These are phyloP conservation scores for Sipha flava DNA, from an alignment of 1,140 invertebrate species.

Conservation along the genomic window DNA sequence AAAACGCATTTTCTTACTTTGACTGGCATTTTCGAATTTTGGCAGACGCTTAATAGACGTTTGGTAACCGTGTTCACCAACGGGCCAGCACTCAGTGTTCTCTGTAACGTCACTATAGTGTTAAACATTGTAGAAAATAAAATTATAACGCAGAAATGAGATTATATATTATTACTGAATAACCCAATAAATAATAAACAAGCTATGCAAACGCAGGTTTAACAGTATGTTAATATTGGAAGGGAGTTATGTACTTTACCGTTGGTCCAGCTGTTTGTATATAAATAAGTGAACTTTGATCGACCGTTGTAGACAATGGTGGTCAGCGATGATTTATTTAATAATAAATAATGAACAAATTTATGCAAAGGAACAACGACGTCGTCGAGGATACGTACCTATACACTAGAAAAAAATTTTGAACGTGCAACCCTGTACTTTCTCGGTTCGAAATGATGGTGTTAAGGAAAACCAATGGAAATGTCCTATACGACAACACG, in stretches of 20 bases:
- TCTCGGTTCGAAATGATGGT: neutral
- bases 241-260: neutral
- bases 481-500: neutral
- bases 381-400: too few relatives aligned
- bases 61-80: neutral
- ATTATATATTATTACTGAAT: too few relatives aligned
- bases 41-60: neutral
- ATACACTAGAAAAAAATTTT: neutral
- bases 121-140: neutral
- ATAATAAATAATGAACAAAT: too few relatives aligned
- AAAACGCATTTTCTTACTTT: neutral
- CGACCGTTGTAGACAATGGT: too few relatives aligned
- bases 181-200: too few relatives aligned
- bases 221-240: too few relatives aligned
- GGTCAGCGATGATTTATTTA: too few relatives aligned
- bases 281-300: too few relatives aligned
- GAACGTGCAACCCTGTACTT: neutral
- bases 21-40: neutral
- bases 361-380: too few relatives aligned
- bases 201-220: too few relatives aligned
- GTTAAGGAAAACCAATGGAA: neutral
- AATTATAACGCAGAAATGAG: too few relatives aligned
- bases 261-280: too few relatives aligned
- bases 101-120: neutral
- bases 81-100: neutral